Base-by-base conservation (phyloP, 1,140 invertebrate species). In the Hormaphis cornu region DNA sequence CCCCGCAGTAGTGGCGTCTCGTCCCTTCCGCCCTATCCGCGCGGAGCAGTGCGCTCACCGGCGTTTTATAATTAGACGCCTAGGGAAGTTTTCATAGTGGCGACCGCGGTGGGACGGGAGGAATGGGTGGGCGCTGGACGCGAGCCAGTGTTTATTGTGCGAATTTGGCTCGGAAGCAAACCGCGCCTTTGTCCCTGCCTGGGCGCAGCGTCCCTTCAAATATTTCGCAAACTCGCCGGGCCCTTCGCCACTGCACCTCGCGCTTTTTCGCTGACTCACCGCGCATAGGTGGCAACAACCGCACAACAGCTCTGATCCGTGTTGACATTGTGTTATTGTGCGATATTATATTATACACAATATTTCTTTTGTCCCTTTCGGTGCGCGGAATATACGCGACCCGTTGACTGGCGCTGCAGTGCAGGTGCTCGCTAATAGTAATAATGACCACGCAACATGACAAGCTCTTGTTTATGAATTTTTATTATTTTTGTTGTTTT, bases 131-230 rank as follows among this genome's bases (percentile, higher is more conserved):
- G n/a, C n/a, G n/a, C 44, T 66, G 61, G 61, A 66, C 22, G 18
- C 16, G 7, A 20, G 61, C 61, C 61, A 66, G 18, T 28, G 42
- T 61, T 44, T 30, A 46, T 46, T 46, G 58, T 46, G 61, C 44
- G 61, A 48, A 66, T 66, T 66, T 66, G 61, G 61, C 61, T 30
- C 24, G 44, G 44, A 66, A 18, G n/a, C 61, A 63, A 63, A 63
- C 44, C 44, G 26, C 44, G 42, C 48, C 48, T 33, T 42, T 63
- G 59, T 26, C 37, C 28, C 9, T 24, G n/a, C 35, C 12, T 1
- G n/a, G n/a, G n/a, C n/a, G n/a, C n/a, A 16, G 37, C 14, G 26
- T 46, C 40, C 58, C 58, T 61, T 61, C 46, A 61, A 61, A 61
- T 46, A 61, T 46, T 35, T n/a, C n/a, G 24, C 18, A 66, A 22